phyloP scores from a whole-genome alignment of 2,113 vertebrate species.

The Cathartes aura region DNA sequence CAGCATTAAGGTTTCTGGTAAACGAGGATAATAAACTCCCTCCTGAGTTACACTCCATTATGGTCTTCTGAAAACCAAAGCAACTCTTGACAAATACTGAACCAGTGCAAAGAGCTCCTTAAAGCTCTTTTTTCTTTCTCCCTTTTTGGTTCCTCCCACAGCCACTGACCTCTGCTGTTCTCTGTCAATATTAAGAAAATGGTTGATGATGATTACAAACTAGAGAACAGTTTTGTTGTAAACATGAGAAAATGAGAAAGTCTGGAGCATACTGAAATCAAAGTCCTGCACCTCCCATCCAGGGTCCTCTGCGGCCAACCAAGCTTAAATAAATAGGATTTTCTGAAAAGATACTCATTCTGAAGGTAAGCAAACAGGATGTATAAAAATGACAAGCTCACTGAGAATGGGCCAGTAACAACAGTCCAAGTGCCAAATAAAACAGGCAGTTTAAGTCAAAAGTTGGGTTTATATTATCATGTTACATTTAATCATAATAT shows the following conservation, averaged over 20 bases:
- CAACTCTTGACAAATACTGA: neutral
- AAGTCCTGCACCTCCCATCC: neutral
- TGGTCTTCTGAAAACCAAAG: neutral
- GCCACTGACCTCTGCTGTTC: neutral
- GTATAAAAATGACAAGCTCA: constrained; percentile 46
- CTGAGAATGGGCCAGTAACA: constrained; percentile 48
- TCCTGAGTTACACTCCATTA: neutral
- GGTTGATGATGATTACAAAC: neutral
- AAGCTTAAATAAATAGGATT: neutral
- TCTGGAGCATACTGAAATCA: neutral
- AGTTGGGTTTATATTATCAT: constrained; percentile 40
- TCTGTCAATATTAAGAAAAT: neutral
- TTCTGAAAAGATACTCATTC: constrained; percentile 47
- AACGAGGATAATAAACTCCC: neutral
- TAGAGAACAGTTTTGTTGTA: neutral
- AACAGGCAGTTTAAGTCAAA: constrained; percentile 62
- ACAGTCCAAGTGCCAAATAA: constrained; percentile 54
- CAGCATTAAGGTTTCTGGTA: neutral
- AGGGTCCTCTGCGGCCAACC: neutral
- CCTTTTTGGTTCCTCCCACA: neutral
- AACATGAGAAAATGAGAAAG: neutral
- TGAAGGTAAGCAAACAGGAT: constrained; percentile 71
- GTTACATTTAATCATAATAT: constrained; percentile 72
- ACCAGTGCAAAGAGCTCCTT: neutral
- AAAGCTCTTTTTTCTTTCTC: neutral